phyloP scores from a whole-genome alignment of 2,888 invertebrate species.

The Meteorus cinctellus region DNA sequence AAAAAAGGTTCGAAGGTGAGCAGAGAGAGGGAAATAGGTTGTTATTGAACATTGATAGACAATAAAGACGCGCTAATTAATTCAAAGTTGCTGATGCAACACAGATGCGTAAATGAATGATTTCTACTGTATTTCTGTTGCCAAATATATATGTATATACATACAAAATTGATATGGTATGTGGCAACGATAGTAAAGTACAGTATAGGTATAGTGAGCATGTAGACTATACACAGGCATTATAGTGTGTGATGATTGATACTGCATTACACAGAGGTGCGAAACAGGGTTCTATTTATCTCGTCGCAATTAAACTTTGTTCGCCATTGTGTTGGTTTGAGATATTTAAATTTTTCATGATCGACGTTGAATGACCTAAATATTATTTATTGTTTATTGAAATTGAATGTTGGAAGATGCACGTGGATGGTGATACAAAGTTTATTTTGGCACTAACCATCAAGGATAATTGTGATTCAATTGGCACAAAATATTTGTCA shows the following conservation, averaged over 20 bases:
- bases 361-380: background rate
- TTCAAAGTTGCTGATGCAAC: too few species aligned
- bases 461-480: constrained; percentile 10
- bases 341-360: background rate
- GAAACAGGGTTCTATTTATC: background rate
- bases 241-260: constrained; percentile 5
- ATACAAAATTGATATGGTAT: too few species aligned
- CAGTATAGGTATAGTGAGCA: background rate
- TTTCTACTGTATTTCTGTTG: too few species aligned
- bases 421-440: constrained; percentile 21
- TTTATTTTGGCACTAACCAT: constrained; percentile 9
- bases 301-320: background rate
- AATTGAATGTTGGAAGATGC: background rate
- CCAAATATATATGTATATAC: too few species aligned
- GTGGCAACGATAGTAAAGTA: background rate
- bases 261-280: constrained; percentile 2
- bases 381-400: background rate
- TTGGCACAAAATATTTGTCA: constrained; percentile 11
- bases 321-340: background rate
- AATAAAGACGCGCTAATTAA: too few species aligned
- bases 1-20: too few species aligned
- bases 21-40: too few species aligned
- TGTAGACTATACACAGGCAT: background rate
- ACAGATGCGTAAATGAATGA: too few species aligned
- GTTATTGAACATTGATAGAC: too few species aligned